phyloP scores from a whole-genome alignment of 2,888 invertebrate genomes.

The Matsumyia berberina region DNA sequence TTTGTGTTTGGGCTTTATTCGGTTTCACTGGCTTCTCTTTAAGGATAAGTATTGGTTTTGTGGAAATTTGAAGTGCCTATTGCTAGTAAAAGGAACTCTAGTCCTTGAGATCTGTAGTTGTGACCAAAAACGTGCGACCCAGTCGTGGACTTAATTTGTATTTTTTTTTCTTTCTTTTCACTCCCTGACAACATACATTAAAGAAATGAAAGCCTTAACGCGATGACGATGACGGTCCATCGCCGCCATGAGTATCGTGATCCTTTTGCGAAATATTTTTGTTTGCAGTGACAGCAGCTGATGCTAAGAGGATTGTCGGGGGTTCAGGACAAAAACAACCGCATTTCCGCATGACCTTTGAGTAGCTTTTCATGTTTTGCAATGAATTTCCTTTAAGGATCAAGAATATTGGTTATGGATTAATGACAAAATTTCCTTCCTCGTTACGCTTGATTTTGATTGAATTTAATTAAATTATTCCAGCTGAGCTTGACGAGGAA shows the following conservation, averaged over 20 bases:
- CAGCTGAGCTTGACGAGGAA: constrained; percentile 9
- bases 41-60: too few relatives aligned
- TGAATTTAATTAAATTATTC: constrained; percentile 38
- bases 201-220: constrained; percentile 12
- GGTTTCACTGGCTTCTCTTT: background rate
- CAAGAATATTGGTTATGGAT: constrained; percentile 61
- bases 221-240: constrained; percentile 10
- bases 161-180: background rate
- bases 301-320: constrained; percentile 23
- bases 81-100: background rate
- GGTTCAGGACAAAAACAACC: background rate
- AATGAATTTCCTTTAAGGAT: constrained; percentile 24
- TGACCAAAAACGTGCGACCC: too few relatives aligned
- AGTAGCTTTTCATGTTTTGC: constrained; percentile 33
- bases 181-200: constrained; percentile 32
- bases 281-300: constrained; percentile 29
- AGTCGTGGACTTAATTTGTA: too few relatives aligned
- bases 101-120: too few relatives aligned
- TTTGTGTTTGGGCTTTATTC: constrained; percentile 8
- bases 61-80: background rate
- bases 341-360: constrained; percentile 3
- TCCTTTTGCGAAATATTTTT: constrained; percentile 51
- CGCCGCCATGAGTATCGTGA: constrained; percentile 18
- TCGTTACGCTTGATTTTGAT: constrained; percentile 34
- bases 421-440: constrained; percentile 39